A percentile compares a stretch with the other conserved stretches of the same genome.
Evolutionary conservation across 1,140 invertebrate genomes (phyloP).

Genomic region (Saxidomus purpurata): DNA sequence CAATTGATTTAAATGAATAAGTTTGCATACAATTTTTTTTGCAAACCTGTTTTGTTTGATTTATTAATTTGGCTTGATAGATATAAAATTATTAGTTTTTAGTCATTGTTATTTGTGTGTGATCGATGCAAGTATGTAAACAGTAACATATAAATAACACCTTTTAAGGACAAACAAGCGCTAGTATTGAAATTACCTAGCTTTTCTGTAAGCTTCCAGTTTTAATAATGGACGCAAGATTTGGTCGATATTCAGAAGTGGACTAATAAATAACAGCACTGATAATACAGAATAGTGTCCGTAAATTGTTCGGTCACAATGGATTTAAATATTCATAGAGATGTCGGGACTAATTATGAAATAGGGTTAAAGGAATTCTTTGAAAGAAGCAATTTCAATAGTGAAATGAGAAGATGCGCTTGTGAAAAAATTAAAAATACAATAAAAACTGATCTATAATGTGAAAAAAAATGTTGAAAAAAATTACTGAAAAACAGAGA

Average conservation of each 20-base stretch:
- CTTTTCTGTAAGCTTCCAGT: constrained; percentile 12
- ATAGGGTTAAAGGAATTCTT: too few species aligned
- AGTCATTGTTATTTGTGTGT: not conserved
- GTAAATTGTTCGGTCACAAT: not conserved
- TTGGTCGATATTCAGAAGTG: not conserved
- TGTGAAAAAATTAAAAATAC: too few species aligned
- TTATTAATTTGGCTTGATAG: not conserved
- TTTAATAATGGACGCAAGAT: not conserved
- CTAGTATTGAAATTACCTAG: not conserved
- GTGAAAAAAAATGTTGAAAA: too few species aligned
- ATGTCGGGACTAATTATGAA: not conserved
- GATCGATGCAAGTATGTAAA: not conserved
- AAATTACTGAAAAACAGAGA: too few species aligned
- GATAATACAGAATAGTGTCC: constrained; percentile 2
- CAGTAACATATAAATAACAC: constrained; percentile 8
- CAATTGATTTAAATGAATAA: not conserved
- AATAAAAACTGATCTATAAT: too few species aligned
- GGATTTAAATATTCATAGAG: not conserved
- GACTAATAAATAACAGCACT: not conserved
- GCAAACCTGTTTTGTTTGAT: constrained; percentile 15
- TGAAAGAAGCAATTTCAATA: too few species aligned
- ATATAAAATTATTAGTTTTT: not conserved
- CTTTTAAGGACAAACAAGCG: not conserved
- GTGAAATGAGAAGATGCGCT: too few species aligned
- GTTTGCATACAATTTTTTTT: not conserved